These are phyloP conservation scores for Drosophila bunnanda DNA, from an alignment of 2,888 invertebrate species.

Conservation along the genomic window DNA sequence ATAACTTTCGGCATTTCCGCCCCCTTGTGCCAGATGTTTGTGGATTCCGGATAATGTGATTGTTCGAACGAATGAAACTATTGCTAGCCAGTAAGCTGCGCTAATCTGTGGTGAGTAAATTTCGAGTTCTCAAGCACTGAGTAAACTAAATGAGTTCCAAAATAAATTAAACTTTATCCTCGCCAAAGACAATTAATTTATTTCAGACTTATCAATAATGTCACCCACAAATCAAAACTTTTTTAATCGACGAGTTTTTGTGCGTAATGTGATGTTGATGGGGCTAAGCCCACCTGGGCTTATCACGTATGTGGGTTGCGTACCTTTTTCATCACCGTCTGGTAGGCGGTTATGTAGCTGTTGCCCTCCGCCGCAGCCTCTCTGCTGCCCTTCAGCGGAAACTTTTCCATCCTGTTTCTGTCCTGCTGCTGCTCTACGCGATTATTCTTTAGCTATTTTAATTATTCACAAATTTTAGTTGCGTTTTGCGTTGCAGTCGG, in stretches of 20 bases:
- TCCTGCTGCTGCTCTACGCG: slow-evolving; percentile 14
- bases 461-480: slow-evolving; percentile 14
- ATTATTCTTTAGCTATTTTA: slow-evolving; percentile 9
- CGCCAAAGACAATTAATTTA: not conserved
- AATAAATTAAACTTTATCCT: not conserved
- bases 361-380: slow-evolving; percentile 85
- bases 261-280: slow-evolving; percentile 13
- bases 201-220: not conserved
- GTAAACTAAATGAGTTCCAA: not conserved
- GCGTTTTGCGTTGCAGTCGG: slow-evolving; percentile 62
- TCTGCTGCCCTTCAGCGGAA: slow-evolving; percentile 88
- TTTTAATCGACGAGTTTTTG: not conserved
- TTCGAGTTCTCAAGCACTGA: no score
- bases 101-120: not conserved
- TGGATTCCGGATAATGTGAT: slow-evolving; percentile 8
- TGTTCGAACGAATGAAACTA: not conserved
- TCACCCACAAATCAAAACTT: not conserved
- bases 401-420: slow-evolving; percentile 87
- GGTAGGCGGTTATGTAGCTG: slow-evolving; percentile 86
- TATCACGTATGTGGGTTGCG: slow-evolving; percentile 55
- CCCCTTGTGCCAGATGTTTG: slow-evolving; percentile 45
- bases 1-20: slow-evolving; percentile 55
- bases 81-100: not conserved
- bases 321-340: slow-evolving; percentile 88
- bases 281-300: slow-evolving; percentile 24